Evolutionary conservation across 2,888 invertebrate species (phyloP).

Genomic region (Hyles lineata): DNA sequence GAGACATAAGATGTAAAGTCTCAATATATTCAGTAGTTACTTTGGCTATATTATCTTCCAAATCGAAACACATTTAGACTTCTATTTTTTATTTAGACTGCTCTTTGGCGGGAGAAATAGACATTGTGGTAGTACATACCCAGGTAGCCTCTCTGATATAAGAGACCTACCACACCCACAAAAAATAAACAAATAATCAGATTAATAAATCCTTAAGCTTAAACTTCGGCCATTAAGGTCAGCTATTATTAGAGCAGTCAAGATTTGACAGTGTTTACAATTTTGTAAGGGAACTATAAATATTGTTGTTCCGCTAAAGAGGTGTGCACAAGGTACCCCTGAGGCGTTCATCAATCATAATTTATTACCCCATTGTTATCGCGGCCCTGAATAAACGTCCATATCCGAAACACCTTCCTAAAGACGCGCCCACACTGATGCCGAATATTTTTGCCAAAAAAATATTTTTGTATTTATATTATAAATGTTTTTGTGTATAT

Average conservation of each 20-base stretch:
- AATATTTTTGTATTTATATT: not conserved
- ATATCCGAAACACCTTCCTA: slow-evolving; percentile 80
- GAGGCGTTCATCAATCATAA: slow-evolving; percentile 80
- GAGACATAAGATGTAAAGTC: too few species aligned
- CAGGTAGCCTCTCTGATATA: too few species aligned
- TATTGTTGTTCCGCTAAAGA: slow-evolving; percentile 69
- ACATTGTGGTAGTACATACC: too few species aligned
- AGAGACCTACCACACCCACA: too few species aligned
- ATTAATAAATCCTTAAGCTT: not conserved
- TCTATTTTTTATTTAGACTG: too few species aligned
- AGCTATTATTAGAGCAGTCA: not conserved
- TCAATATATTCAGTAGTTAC: too few species aligned
- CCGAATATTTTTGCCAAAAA: not conserved
- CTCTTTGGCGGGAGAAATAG: too few species aligned
- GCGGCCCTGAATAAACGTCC: slow-evolving; percentile 78
- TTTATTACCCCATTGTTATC: slow-evolving; percentile 82
- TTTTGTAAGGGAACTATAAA: slow-evolving; percentile 49
- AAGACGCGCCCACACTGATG: slow-evolving; percentile 55
- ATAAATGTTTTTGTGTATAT: too few species aligned
- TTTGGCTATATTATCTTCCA: too few species aligned
- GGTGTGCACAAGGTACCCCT: slow-evolving; percentile 55
- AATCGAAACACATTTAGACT: too few species aligned
- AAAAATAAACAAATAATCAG: too few species aligned
- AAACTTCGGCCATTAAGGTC: not conserved
- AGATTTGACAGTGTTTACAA: slow-evolving; percentile 24